Conservation (phyloP, 2,113 vertebrate species). For the Antennarius striatus region DNA sequence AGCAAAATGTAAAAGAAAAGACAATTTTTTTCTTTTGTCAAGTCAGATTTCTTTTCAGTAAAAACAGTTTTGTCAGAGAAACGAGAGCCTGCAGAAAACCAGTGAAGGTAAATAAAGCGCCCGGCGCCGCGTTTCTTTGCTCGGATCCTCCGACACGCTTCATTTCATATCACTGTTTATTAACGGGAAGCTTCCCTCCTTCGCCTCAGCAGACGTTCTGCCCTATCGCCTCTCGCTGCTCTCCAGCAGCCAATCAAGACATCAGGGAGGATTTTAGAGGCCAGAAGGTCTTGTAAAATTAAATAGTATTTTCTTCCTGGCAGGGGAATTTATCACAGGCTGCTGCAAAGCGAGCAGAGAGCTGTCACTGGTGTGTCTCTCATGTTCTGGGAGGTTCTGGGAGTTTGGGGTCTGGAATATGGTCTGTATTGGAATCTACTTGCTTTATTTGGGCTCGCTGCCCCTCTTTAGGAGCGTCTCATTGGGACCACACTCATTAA, state of each 20-base stretch:
- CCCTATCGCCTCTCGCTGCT: conserved; percentile 35
- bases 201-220: conserved; percentile 36
- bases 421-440: conserved; percentile 66
- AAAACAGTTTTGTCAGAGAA: not conserved
- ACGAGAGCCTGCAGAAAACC: not conserved
- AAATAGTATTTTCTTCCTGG: conserved; percentile 80
- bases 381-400: conserved; percentile 26
- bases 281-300: conserved; percentile 79
- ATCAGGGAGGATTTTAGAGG: conserved; percentile 68
- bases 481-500: conserved; percentile 67
- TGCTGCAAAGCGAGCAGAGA: conserved; percentile 67
- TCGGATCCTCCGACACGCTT: conserved; percentile 1
- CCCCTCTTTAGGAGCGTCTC: conserved; percentile 64
- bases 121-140: not conserved
- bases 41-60: not conserved
- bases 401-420: conserved; percentile 66
- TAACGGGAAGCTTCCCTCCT: conserved; percentile 31
- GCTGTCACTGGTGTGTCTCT: conserved; percentile 71
- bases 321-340: conserved; percentile 71
- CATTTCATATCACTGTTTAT: conserved; percentile 32
- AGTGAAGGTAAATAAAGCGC: conserved; percentile 8
- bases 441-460: conserved; percentile 66
- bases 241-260: conserved; percentile 54
- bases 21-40: too few species aligned
- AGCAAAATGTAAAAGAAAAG: not conserved